Conservation (phyloP, 2,113 vertebrate genomes). For the Microtus montanus region DNA sequence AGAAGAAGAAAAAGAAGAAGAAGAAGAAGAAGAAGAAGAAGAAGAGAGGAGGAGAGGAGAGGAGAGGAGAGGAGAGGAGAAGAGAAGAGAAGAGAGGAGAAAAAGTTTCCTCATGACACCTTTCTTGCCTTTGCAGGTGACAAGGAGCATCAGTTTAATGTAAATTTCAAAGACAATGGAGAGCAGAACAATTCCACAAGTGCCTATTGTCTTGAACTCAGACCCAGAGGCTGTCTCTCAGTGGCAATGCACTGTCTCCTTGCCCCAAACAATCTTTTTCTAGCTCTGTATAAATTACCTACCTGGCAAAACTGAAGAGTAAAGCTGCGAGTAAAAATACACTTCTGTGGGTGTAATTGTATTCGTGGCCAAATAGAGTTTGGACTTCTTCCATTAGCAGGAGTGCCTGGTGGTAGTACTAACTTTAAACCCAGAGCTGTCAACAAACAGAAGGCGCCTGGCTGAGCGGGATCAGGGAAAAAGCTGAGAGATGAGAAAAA, state of each 20-base stretch:
- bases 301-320: constrained; percentile 79
- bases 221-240: constrained; percentile 56
- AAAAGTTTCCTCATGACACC: constrained; percentile 61
- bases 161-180: constrained; percentile 46
- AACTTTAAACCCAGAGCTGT: constrained; percentile 77
- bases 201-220: constrained; percentile 48
- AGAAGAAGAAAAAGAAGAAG: too few relatives aligned
- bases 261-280: constrained; percentile 80
- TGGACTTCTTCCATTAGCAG: constrained; percentile 79
- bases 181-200: constrained; percentile 36
- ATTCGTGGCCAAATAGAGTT: constrained; percentile 76
- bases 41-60: too few relatives aligned
- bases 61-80: too few relatives aligned
- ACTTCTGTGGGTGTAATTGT: constrained; percentile 81
- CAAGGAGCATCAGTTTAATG: constrained; percentile 47
- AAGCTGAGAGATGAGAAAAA: constrained; percentile 44
- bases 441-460: constrained; percentile 78
- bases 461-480: constrained; percentile 60
- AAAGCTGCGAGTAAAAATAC: constrained; percentile 79
- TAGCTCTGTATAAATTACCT: constrained; percentile 81
- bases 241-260: constrained; percentile 67
- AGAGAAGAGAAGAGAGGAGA: too few relatives aligned
- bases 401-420: constrained; percentile 80
- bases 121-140: constrained; percentile 15
- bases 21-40: too few relatives aligned